These are phyloP conservation scores for Eurystomus glaucurus DNA, from an alignment of 2,797 vertebrate genomes.

Conservation along the genomic window DNA sequence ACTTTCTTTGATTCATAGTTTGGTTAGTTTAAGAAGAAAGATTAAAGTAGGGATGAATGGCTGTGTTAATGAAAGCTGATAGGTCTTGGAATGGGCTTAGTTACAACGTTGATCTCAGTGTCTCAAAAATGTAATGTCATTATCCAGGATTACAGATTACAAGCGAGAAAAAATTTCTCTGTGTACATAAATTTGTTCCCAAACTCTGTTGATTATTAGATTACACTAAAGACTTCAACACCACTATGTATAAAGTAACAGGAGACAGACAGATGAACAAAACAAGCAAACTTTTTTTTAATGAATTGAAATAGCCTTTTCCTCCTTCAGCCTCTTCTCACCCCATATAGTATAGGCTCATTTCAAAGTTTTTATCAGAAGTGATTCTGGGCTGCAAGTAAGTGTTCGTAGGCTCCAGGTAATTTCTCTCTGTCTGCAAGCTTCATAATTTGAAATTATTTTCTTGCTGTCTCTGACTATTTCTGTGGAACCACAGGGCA, in stretches of 20 bases:
- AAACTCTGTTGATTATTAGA: neutral
- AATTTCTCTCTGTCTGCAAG: neutral
- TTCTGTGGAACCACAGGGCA: rapidly evolving
- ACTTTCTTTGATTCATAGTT: conserved; percentile 45
- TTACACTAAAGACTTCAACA: neutral
- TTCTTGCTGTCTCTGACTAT: neutral
- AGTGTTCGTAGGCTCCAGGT: neutral
- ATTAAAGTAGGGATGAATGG: conserved; percentile 45
- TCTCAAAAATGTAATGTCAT: conserved; percentile 25
- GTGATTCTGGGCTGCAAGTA: neutral
- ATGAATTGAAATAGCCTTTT: neutral
- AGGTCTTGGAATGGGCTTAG: conserved; percentile 22
- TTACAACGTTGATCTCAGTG: neutral
- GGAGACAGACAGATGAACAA: neutral
- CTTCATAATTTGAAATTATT: neutral
- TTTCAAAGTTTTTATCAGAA: conserved; percentile 5
- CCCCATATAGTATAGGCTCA: neutral
- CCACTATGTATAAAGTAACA: neutral
- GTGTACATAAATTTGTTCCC: neutral
- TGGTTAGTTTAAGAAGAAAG: conserved; percentile 35
- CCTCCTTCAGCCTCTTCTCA: neutral
- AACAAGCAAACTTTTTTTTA: neutral
- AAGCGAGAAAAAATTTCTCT: conserved; percentile 23
- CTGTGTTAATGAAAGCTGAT: conserved; percentile 54
- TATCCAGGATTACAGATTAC: conserved; percentile 26